phyloP scores from a whole-genome alignment of 2,888 invertebrate species.

The Tipula unca region DNA sequence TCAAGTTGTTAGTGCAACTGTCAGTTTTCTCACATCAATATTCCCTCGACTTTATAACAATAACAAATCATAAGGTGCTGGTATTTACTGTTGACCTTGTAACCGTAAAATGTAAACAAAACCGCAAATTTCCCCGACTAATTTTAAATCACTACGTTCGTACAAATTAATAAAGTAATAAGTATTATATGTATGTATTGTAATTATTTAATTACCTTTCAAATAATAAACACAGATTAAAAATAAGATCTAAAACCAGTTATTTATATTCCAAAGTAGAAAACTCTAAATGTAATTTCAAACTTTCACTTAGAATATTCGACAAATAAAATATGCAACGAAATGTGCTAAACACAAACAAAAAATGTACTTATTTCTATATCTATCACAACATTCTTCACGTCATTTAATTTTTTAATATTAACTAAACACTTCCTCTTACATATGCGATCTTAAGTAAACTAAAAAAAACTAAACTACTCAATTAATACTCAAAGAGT shows the following conservation, averaged over 20 bases:
- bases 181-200: not conserved
- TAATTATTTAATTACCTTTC: not conserved
- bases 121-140: not conserved
- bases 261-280: not conserved
- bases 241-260: not conserved
- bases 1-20: too few relatives aligned
- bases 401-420: not conserved
- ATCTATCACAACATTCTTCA: not conserved
- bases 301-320: not conserved
- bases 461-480: not conserved
- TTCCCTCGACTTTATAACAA: too few relatives aligned
- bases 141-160: not conserved
- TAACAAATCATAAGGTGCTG: too few relatives aligned
- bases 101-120: not conserved
- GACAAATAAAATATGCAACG: not conserved
- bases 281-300: not conserved
- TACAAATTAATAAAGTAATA: not conserved
- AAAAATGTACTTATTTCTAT: not conserved
- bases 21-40: too few relatives aligned
- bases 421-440: not conserved
- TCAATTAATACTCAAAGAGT: too few relatives aligned
- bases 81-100: not conserved
- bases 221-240: not conserved
- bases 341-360: not conserved
- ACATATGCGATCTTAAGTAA: not conserved